Evolutionary conservation across 2,113 vertebrate genomes (phyloP).

Genomic region (human): GRCh38 chrX:27602001-27602500

Average conservation of each 20-base stretch:
- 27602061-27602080: not conserved
- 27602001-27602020: not conserved
- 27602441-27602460: not conserved
- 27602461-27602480: not conserved
- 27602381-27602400: not conserved
- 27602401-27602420: constrained; percentile 11
- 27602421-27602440: not conserved
- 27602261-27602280: too few species aligned
- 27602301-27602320: too few species aligned
- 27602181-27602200: too few species aligned
- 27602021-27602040: not conserved
- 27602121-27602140: too few species aligned
- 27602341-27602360: not conserved
- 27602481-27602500: not conserved
- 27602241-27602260: too few species aligned
- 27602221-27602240: too few species aligned
- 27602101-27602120: too few species aligned
- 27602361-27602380: not conserved
- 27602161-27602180: too few species aligned
- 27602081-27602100: too few species aligned
- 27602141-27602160: too few species aligned
- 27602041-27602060: not conserved
- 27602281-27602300: too few species aligned
- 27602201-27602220: too few species aligned
- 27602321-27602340: not conserved